Base-by-base conservation (phyloP, 2,797 vertebrate genomes). In the Hippoglossus hippoglossus region DNA sequence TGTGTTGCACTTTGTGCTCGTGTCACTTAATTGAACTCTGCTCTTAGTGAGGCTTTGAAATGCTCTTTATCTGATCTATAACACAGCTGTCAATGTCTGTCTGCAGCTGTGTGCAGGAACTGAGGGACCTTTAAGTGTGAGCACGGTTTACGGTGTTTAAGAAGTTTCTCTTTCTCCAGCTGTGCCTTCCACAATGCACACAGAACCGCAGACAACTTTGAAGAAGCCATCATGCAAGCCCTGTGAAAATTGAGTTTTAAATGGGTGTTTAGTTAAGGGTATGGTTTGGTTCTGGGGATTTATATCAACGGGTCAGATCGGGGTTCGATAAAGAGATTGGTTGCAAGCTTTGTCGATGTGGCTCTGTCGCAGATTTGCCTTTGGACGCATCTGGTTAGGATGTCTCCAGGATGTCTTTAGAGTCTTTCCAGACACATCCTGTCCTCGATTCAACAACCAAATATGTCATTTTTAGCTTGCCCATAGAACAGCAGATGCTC, bases 81-180 rank as follows among this genome's bases (percentile, higher is more conserved):
- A 28, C 22, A 54, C 44, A 79, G 41, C 39, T 75, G 36, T 56
- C 34, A 31, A 25, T 41, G 21, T 62, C 36, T 3, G 3, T 50
- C 58, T 64, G 57, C 63, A 77, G 76, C 64, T 75, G 75, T 13
- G 10, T 39, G 21, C 6, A 1, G 44, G 61, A 22, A 34, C 21
- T 28, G 51, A 79, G 25, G 28, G 16, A 54, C n/a, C 28, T 46
- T 10, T 4, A 46, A 55, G 36, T 26, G 3, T 18, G 63, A 46
- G 15, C n/a, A 24, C 10, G n/a, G 21, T 68, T 75, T 51, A 58
- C 19, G 1, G 26, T 19, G 4, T 41, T 26, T 47, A 1, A 6
- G 7, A 62, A 5, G 62, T 53, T 39, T 19, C 21, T 12, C 50
- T 64, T 24, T 47, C 39, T 34, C 24, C 34, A 41, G 50, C 22